Percentiles rank a stretch among this genome's conserved stretches.
phyloP scores from a whole-genome alignment of 2,797 vertebrate genomes.

The Aldrovandia affinis region DNA sequence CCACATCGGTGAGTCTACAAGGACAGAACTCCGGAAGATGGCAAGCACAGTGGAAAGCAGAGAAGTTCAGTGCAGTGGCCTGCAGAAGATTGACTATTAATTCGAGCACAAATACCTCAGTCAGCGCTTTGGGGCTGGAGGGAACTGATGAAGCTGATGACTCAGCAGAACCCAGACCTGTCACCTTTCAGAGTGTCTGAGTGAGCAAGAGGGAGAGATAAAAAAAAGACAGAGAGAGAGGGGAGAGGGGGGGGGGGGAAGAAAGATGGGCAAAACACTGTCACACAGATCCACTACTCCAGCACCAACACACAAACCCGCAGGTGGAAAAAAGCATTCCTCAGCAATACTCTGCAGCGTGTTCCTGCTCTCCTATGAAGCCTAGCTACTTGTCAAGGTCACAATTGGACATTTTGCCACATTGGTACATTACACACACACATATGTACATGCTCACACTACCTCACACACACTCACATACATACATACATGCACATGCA shows the following conservation, averaged over 20 bases:
- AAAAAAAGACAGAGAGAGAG: background rate
- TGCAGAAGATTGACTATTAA: constrained; percentile 27
- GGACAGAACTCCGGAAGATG: constrained; percentile 28
- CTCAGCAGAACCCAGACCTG: constrained; percentile 56
- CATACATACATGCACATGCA: background rate
- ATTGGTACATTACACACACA: background rate
- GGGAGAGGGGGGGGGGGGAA: too few species aligned
- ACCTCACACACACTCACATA: background rate
- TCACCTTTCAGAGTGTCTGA: background rate
- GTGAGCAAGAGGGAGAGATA: background rate
- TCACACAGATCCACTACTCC: background rate
- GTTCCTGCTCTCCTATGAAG: background rate
- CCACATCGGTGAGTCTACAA: constrained; percentile 29
- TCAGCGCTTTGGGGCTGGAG: constrained; percentile 56
- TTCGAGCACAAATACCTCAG: constrained; percentile 33
- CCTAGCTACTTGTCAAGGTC: background rate
- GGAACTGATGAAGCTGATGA: constrained; percentile 59
- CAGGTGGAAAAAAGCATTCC: background rate
- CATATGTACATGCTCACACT: too few species aligned
- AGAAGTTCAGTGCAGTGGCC: constrained; percentile 27
- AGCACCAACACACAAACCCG: background rate
- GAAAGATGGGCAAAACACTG: background rate
- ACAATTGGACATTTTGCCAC: background rate
- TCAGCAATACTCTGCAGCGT: background rate
- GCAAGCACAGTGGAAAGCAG: background rate